phyloP scores from a whole-genome alignment of 2,113 vertebrate genomes.

The Otocyon megalotis region DNA sequence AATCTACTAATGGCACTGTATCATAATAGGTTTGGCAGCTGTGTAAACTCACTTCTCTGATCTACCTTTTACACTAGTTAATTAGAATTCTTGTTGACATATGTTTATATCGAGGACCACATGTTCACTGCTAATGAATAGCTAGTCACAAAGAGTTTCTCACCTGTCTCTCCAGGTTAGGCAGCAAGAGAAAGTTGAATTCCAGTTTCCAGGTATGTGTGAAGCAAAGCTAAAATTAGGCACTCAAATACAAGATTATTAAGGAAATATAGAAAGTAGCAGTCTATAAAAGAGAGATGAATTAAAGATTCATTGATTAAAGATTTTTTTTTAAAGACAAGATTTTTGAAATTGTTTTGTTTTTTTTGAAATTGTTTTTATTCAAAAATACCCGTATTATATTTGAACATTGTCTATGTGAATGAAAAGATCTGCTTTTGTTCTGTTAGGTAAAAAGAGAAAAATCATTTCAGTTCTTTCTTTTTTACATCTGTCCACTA shows the following conservation, averaged over 20 bases:
- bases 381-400: not conserved
- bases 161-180: not conserved
- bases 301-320: not conserved
- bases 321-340: not conserved
- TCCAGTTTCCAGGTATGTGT: not conserved
- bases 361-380: not conserved
- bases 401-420: not conserved
- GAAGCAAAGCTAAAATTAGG: constrained; percentile 30
- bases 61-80: constrained; percentile 68
- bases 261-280: not conserved
- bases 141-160: not conserved
- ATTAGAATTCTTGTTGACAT: constrained; percentile 65
- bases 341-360: not conserved
- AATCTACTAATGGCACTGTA: constrained; percentile 11
- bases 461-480: not conserved
- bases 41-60: constrained; percentile 55
- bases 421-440: not conserved
- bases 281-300: not conserved
- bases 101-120: constrained; percentile 35
- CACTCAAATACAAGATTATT: not conserved
- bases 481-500: not conserved
- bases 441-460: not conserved
- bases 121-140: constrained; percentile 3
- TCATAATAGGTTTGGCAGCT: constrained; percentile 39
- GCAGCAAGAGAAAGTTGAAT: not conserved